Evolutionary conservation across 2,113 vertebrate species (phyloP).

Genomic region (Oreocharis arfaki): DNA sequence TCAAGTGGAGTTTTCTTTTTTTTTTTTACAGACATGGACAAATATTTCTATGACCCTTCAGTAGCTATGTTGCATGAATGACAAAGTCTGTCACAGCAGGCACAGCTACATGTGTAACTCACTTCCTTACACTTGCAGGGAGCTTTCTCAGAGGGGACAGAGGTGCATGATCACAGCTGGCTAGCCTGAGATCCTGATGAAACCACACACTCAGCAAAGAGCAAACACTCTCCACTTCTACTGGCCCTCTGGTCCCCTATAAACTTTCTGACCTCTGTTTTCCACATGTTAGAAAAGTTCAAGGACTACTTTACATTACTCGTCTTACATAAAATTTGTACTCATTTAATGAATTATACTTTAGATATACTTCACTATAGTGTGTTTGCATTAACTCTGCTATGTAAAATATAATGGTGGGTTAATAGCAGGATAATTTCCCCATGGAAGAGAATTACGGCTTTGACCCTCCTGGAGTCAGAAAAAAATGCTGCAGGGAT

Average conservation of each 20-base stretch:
- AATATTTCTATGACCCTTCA: not conserved
- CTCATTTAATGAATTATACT: not conserved
- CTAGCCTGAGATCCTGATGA: not conserved
- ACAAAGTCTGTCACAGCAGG: not conserved
- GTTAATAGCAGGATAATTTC: not conserved
- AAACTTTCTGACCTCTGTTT: not conserved
- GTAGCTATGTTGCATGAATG: not conserved
- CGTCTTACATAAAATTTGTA: not conserved
- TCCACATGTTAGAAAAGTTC: not conserved
- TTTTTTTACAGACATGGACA: not conserved
- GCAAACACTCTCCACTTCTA: not conserved
- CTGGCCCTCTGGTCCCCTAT: no score
- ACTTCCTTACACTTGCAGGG: rapidly evolving
- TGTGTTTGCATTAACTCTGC: not conserved
- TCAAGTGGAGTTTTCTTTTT: not conserved
- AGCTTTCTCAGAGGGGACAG: not conserved
- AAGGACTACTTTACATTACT: not conserved
- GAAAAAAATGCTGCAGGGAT: not conserved
- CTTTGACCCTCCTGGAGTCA: not conserved
- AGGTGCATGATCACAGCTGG: not conserved
- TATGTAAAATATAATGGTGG: not conserved
- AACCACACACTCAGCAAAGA: not conserved
- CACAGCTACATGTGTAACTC: not conserved
- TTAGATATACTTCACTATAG: not conserved
- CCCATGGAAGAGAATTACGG: conserved; percentile 6